Percentiles rank a stretch among this genome's conserved stretches.
Evolutionary conservation across 2,113 vertebrate genomes (phyloP).

Genomic region (Aphyosemion australe): DNA sequence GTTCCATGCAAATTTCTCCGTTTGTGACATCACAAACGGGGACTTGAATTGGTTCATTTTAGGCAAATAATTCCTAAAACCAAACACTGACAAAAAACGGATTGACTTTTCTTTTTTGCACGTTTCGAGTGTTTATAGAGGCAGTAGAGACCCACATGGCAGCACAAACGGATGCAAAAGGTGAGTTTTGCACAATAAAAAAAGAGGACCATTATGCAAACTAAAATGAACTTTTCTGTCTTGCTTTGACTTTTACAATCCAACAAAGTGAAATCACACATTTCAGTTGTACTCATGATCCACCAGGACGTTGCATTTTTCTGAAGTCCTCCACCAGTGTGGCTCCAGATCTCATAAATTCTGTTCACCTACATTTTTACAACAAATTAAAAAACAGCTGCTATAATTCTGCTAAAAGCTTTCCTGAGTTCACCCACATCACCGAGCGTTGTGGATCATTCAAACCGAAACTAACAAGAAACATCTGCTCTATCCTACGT

Average conservation of each 20-base stretch:
- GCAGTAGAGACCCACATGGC: too few relatives aligned
- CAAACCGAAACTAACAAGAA: slow-evolving; percentile 55
- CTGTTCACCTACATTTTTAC: not conserved
- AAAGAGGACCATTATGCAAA: too few relatives aligned
- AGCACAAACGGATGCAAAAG: too few relatives aligned
- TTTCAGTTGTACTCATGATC: too few relatives aligned
- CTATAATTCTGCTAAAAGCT: slow-evolving; percentile 18
- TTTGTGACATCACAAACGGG: too few relatives aligned
- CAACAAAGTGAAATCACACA: slow-evolving; percentile 3
- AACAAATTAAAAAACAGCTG: slow-evolving; percentile 28
- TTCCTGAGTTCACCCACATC: slow-evolving; percentile 29
- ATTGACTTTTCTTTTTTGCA: too few relatives aligned
- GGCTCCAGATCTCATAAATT: slow-evolving; percentile 5
- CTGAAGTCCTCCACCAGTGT: slow-evolving; percentile 1
- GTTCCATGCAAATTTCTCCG: too few relatives aligned
- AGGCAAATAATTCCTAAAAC: too few relatives aligned
- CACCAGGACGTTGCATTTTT: not conserved
- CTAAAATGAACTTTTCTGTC: not conserved
- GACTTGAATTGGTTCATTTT: too few relatives aligned
- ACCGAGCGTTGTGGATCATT: slow-evolving; percentile 29
- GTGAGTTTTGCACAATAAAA: too few relatives aligned
- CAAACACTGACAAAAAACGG: too few relatives aligned
- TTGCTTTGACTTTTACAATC: not conserved
- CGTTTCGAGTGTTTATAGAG: too few relatives aligned
- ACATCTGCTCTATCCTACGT: slow-evolving; percentile 54